Percentiles rank a stretch among this genome's conserved stretches.
phyloP scores from a whole-genome alignment of 2,888 invertebrate genomes.

The Phaedon cochleariae region DNA sequence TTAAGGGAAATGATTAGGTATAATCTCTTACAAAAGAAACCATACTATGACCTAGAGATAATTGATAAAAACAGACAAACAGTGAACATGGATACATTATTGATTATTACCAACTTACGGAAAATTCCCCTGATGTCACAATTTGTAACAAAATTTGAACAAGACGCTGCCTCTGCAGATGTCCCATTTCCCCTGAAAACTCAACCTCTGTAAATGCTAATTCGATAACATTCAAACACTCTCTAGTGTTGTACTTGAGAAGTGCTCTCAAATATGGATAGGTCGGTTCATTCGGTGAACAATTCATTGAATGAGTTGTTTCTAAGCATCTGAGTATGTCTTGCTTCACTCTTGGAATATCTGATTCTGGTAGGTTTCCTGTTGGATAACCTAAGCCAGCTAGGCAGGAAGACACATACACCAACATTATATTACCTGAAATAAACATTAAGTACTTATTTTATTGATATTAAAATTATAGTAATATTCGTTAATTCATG shows the following conservation, averaged over 20 bases:
- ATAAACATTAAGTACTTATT: not conserved
- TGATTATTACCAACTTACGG: slow-evolving; percentile 70
- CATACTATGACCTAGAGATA: no score
- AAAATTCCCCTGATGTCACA: slow-evolving; percentile 73
- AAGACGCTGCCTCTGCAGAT: slow-evolving; percentile 76
- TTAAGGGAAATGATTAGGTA: no score
- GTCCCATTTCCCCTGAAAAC: slow-evolving; percentile 77
- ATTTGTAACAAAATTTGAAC: slow-evolving; percentile 81
- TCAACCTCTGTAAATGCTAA: slow-evolving; percentile 85
- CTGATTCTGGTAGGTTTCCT: slow-evolving; percentile 73
- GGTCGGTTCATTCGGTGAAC: slow-evolving; percentile 69
- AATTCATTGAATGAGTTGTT: slow-evolving; percentile 72
- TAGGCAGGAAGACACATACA: slow-evolving; percentile 87
- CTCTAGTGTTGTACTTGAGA: slow-evolving; percentile 82
- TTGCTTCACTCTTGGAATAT: slow-evolving; percentile 73
- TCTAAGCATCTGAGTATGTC: slow-evolving; percentile 77
- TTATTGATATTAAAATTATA: no score
- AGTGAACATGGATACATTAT: not conserved
- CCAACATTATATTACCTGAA: slow-evolving; percentile 83
- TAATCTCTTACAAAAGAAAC: no score
- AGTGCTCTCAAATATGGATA: slow-evolving; percentile 79
- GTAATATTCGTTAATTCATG: no score
- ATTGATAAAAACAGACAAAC: not conserved
- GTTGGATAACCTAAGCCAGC: slow-evolving; percentile 83
- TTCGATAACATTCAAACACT: slow-evolving; percentile 85